Evolutionary conservation across 1,140 invertebrate species (phyloP).

Genomic region (Drosophila azteca): DNA sequence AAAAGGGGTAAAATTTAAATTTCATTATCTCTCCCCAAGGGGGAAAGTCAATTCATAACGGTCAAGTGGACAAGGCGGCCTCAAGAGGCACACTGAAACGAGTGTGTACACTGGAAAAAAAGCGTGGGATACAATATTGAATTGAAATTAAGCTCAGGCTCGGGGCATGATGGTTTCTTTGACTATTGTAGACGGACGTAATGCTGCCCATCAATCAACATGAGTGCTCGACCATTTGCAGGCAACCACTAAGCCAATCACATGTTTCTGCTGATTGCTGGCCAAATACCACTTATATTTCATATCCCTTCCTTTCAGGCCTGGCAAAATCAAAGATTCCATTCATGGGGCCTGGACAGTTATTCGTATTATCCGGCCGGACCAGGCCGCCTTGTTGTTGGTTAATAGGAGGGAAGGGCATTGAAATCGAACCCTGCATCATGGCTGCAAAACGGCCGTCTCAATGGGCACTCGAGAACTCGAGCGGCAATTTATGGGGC

Average conservation of each 20-base stretch:
- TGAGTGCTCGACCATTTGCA: not conserved
- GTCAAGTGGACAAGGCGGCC: conserved; percentile 19
- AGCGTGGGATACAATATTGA: no score
- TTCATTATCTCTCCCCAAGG: conserved; percentile 34
- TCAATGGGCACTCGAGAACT: conserved; percentile 35
- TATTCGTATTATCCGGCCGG: conserved; percentile 35
- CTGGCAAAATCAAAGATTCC: conserved; percentile 14
- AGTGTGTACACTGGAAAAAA: no score
- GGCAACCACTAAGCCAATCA: not conserved
- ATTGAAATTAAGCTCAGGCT: not conserved
- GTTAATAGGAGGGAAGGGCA: conserved; percentile 29
- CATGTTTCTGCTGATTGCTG: no score
- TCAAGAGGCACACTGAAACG: not conserved
- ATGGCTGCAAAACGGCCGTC: conserved; percentile 15
- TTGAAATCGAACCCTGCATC: conserved; percentile 38
- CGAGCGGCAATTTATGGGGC: conserved; percentile 53
- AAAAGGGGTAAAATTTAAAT: conserved; percentile 33
- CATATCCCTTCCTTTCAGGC: conserved; percentile 2
- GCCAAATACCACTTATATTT: conserved; percentile 10
- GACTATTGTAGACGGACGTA: no score
- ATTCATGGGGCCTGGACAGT: conserved; percentile 22
- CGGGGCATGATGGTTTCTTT: not conserved
- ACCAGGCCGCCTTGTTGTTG: conserved; percentile 30
- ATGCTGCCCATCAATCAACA: not conserved
- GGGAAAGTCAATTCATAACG: conserved; percentile 48